Evolutionary conservation across 1,140 invertebrate genomes (phyloP), one percentile per base, ranked within the genome.

Genomic region (Cydia strobilella): DNA sequence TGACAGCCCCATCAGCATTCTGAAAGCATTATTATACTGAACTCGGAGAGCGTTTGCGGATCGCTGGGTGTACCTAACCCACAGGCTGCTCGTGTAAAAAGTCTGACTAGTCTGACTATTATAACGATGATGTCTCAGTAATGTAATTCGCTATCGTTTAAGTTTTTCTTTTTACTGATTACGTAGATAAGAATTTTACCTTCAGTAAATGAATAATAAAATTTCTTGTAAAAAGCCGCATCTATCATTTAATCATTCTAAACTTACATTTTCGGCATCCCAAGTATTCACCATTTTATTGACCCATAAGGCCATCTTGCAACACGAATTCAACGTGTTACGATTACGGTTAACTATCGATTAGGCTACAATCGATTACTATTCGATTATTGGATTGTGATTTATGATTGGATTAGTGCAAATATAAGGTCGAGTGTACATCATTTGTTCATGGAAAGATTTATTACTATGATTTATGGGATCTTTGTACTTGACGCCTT

Each of bases 341-440:
- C 65, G 31, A 69, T 69, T 65, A 13, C 65, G 65, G 23, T 69
- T 69, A 69, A 69, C 35, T 35, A 69, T 69, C 65, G 65, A 69
- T 69, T 69, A 35, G 31, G 18, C 65, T 35, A 69, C 65, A 69
- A 69, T 69, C 65, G 65, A 69, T 69, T 69, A 69, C 31, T 15
- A n/a, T 35, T 18, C 65, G 65, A 69, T 69, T 39, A 69, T 69
- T 69, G n/a, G 65, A 69, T 69, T 69, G 65, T 69, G 65, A 69
- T 69, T 69, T 69, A 69, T 42, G 65, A 66, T 66, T 65, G 63
- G 27, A 66, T 69, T 69, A 69, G 31, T 20, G 65, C 31, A 39
- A 69, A 39, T 63, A 63, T 27, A 69, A 69, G 65, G 65, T 69
- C 65, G 27, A 69, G 4, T 42, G 63, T 39, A 69, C 27, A 69